phyloP scores from a whole-genome alignment of 2,888 invertebrate genomes.

The Ormyrus thymus region DNA sequence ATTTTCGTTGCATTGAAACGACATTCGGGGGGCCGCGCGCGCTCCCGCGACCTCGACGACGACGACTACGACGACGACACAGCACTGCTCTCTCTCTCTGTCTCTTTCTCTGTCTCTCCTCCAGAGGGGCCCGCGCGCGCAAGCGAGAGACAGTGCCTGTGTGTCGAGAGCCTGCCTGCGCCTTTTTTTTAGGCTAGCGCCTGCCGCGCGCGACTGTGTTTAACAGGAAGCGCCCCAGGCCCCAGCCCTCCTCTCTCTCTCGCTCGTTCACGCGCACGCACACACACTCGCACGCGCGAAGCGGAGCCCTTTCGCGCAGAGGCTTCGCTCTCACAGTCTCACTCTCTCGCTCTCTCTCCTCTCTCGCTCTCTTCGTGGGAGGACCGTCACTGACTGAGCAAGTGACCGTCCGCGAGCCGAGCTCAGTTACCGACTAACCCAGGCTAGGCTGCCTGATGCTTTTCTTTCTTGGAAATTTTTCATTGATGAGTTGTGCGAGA shows the following conservation, averaged over 20 bases:
- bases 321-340: not conserved
- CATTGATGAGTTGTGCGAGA: conserved; percentile 15
- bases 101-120: conserved; percentile 8
- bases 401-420: too few relatives aligned
- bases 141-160: conserved; percentile 11
- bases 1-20: conserved; percentile 84
- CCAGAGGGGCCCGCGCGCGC: not conserved
- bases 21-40: conserved; percentile 38
- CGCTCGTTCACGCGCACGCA: not conserved
- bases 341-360: not conserved
- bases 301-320: too few relatives aligned
- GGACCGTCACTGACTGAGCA: too few relatives aligned
- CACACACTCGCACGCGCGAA: not conserved
- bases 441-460: not conserved
- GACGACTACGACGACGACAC: not conserved
- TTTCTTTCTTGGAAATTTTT: conserved; percentile 26
- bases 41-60: not conserved
- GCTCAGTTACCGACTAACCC: too few relatives aligned
- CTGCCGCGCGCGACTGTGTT: not conserved
- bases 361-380: not conserved
- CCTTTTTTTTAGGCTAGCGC: conserved; percentile 45
- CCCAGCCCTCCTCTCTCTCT: conserved; percentile 15
- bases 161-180: not conserved
- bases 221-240: conserved; percentile 41
- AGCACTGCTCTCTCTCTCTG: not conserved